These are phyloP conservation scores for Zalophus californianus DNA, from an alignment of 2,797 vertebrate genomes.

Conservation along the genomic window DNA sequence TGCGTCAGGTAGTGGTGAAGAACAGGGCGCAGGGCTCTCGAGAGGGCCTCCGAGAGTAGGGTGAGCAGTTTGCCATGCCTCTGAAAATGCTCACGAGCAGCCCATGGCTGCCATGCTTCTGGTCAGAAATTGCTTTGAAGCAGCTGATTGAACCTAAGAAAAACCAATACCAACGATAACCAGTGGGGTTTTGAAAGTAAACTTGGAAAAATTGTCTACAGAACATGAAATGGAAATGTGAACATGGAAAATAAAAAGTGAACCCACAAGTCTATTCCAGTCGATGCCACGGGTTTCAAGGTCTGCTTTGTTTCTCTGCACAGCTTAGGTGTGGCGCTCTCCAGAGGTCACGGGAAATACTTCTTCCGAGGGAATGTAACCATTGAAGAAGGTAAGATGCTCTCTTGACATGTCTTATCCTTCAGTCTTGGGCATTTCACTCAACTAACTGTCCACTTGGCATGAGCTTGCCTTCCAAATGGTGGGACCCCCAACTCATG, in stretches of 20 bases:
- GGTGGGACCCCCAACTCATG: background rate
- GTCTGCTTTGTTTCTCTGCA: constrained; percentile 88
- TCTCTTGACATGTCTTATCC: background rate
- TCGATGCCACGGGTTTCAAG: constrained; percentile 83
- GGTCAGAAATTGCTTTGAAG: constrained; percentile 77
- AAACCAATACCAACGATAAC: constrained; percentile 79
- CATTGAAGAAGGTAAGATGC: constrained; percentile 95
- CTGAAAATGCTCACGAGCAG: constrained; percentile 58
- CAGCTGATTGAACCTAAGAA: constrained; percentile 75
- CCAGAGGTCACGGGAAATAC: constrained; percentile 97
- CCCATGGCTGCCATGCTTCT: constrained; percentile 70
- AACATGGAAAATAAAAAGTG: constrained; percentile 80
- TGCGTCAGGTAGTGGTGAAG: background rate
- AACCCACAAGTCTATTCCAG: constrained; percentile 75
- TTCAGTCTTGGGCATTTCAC: background rate
- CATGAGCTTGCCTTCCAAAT: background rate
- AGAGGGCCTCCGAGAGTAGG: background rate
- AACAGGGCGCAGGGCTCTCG: background rate
- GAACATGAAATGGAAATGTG: constrained; percentile 77
- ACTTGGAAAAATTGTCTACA: constrained; percentile 79
- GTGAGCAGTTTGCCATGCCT: constrained; percentile 73
- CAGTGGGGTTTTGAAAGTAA: constrained; percentile 81
- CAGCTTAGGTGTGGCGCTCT: constrained; percentile 98
- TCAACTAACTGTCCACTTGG: background rate
- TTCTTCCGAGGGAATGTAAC: constrained; percentile 98